Evolutionary conservation across 2,888 invertebrate species (phyloP), one percentile per base, ranked within the genome.

Genomic region (Agrotis exclamationis): DNA sequence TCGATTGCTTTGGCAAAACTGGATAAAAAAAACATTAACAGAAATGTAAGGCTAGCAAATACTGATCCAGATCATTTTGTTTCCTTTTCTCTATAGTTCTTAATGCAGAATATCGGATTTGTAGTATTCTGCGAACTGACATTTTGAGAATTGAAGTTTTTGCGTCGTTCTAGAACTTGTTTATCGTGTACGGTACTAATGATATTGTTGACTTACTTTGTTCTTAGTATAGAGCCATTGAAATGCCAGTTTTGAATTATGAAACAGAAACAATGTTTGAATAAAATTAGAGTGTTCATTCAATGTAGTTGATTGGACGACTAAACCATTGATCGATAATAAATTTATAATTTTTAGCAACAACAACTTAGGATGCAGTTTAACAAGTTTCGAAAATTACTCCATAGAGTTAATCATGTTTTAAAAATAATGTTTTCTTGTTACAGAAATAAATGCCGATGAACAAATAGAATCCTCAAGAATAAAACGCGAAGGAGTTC

Each of bases 401-500:
- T 44, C 22, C 7, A 1, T 39, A 14, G 7, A 39, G 4, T 9
- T 11, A 39, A 20, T 39, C 45, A 58, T 45, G 2, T 53, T 48
- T 22, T 44, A 48, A 45, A 14, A 22, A 18, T n/a, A 18, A 50
- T 53, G 3, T 81, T 73, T 70, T 82, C 0, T 93, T 93, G 90
- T 96, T 96, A 33, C 94, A 96, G 96, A 95, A 85, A 78, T 90
- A 85, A 90, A 91, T 78, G 89, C 93, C 70, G 92, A 94, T 74
- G 94, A 94, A 85, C 84, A 89, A 83, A 92, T 95, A 87, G 95
- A 96, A 82, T 94, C 93, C 58, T 90, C 95, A 73, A 94, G 96
- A 81, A 93, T 95, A 86, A 96, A 96, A 90, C 91, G 96, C 70
- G 95, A 96, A 84, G 93, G 94, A 70, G 95, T 94, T 83, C 94